phyloP scores from a whole-genome alignment of 2,888 invertebrate species.

The Magallana nippona region DNA sequence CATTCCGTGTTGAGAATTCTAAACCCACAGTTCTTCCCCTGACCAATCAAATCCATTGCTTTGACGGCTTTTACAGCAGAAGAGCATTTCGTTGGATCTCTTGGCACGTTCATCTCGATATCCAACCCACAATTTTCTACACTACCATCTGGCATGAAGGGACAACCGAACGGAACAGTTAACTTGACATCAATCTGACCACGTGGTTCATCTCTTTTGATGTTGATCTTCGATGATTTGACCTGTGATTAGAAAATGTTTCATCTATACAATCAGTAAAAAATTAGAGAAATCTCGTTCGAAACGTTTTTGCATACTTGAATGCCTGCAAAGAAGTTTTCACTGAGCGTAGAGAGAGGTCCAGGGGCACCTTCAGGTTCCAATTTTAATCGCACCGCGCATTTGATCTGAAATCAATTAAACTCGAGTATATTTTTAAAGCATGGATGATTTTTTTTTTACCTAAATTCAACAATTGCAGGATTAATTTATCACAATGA shows the following conservation, averaged over 20 bases:
- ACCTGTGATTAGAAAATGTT: not conserved
- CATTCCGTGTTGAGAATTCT: not conserved
- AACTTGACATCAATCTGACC: not conserved
- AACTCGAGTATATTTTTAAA: not conserved
- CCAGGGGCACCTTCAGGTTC: not conserved
- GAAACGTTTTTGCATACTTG: not conserved
- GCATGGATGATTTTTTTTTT: too few relatives aligned
- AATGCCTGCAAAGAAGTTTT: constrained; percentile 5
- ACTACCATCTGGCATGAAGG: not conserved
- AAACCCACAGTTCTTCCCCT: not conserved
- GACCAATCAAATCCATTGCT: not conserved
- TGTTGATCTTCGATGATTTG: not conserved
- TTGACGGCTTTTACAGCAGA: not conserved
- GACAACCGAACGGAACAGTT: not conserved
- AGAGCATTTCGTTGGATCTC: not conserved
- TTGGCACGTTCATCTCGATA: constrained; percentile 7
- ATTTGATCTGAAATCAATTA: not conserved
- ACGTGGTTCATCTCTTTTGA: not conserved
- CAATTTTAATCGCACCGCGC: not conserved
- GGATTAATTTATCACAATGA: too few relatives aligned
- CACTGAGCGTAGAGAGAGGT: not conserved
- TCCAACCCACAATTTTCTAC: not conserved
- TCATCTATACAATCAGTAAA: not conserved
- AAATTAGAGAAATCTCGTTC: not conserved
- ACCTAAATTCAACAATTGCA: too few relatives aligned